Conservation (phyloP, 1,140 invertebrate species). For the Drosophila kurseongensis region DNA sequence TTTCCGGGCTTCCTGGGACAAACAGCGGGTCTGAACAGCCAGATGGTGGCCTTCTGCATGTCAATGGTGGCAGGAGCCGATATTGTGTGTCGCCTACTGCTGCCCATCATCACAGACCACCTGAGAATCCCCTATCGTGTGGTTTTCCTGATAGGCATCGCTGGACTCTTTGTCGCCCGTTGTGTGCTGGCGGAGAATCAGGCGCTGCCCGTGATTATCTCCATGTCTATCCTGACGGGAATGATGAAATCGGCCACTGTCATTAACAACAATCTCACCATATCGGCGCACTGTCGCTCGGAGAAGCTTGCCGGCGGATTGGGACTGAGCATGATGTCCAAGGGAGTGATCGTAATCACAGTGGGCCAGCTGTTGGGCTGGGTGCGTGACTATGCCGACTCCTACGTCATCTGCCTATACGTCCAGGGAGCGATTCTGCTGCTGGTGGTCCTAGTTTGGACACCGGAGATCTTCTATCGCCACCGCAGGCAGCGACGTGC, state of each 20-base stretch:
- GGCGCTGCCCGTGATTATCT: constrained; percentile 53
- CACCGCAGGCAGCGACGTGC: constrained; percentile 51
- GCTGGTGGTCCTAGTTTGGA: constrained; percentile 87
- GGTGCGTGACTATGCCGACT: constrained; percentile 87
- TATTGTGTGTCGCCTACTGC: constrained; percentile 87
- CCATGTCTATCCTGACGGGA: constrained; percentile 69
- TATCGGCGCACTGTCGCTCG: constrained; percentile 87
- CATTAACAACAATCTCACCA: constrained; percentile 89
- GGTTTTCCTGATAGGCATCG: constrained; percentile 86
- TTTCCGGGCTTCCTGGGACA: constrained; percentile 89
- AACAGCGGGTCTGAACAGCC: constrained; percentile 85
- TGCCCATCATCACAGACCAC: constrained; percentile 88
- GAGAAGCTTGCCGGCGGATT: constrained; percentile 88
- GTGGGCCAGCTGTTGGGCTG: constrained; percentile 89
- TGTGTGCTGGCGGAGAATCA: constrained; percentile 59
- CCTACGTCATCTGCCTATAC: constrained; percentile 88
- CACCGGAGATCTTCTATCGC: constrained; percentile 85
- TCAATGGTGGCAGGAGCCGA: constrained; percentile 88
- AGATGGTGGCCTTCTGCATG: constrained; percentile 88
- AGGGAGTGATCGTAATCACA: constrained; percentile 88
- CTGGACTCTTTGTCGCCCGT: constrained; percentile 69
- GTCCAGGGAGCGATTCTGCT: constrained; percentile 87
- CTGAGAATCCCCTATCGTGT: constrained; percentile 86
- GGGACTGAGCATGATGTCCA: constrained; percentile 90
- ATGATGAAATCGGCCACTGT: constrained; percentile 86